Evolutionary conservation across 1,140 invertebrate genomes (phyloP).

Genomic region (Drosophila equinoxialis): DNA sequence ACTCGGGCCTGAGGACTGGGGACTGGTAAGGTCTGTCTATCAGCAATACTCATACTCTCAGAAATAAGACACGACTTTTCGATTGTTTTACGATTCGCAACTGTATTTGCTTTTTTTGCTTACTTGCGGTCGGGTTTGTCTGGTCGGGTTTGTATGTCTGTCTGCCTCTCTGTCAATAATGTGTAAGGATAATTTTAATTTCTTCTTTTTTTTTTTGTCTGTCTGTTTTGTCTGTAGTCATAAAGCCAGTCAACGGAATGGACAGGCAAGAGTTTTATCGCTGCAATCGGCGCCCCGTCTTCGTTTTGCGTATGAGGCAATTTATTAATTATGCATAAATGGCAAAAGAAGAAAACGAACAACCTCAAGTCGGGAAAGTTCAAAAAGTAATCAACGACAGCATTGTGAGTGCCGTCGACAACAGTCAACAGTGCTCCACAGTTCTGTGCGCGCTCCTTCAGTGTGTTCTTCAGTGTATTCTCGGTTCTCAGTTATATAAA

Average conservation of each 20-base stretch:
- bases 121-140: conserved; percentile 10
- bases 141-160: not conserved
- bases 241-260: conserved; percentile 15
- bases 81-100: conserved; percentile 54
- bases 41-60: conserved; percentile 28
- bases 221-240: conserved; percentile 15
- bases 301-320: conserved; percentile 63
- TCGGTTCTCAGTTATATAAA: conserved; percentile 57
- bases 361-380: conserved; percentile 48
- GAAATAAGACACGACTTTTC: conserved; percentile 32
- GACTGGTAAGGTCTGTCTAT: conserved; percentile 32
- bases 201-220: not conserved
- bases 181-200: conserved; percentile 61
- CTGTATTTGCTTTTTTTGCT: conserved; percentile 28
- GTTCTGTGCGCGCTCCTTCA: conserved; percentile 5
- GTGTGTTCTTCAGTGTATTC: conserved; percentile 29
- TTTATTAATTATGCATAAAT: conserved; percentile 82
- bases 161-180: conserved; percentile 47
- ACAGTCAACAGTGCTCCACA: conserved; percentile 20
- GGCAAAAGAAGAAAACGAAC: conserved; percentile 31
- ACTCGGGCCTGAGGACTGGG: not conserved
- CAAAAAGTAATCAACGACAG: conserved; percentile 64
- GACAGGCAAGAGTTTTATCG: conserved; percentile 58
- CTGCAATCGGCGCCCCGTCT: conserved; percentile 54
- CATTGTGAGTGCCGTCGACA: conserved; percentile 57